phyloP scores from a whole-genome alignment of 1,140 invertebrate genomes.

The Gonatopus flavifemur region DNA sequence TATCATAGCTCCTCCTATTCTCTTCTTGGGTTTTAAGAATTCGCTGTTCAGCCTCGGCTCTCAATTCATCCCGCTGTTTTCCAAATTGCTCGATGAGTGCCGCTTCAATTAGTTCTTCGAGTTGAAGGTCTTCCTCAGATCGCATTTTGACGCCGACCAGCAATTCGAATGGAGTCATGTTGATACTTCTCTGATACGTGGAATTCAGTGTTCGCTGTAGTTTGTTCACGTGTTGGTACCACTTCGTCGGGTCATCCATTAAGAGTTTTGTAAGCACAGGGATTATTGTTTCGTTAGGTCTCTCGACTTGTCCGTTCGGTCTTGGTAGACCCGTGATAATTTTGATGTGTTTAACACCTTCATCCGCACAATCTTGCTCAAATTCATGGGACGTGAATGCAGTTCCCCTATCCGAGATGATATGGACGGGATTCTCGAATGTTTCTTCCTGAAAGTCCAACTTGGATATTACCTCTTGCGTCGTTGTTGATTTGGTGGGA shows the following conservation, averaged over 20 bases:
- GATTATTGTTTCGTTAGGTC: no score
- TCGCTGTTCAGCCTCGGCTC: not conserved
- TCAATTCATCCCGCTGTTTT: not conserved
- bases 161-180: not conserved
- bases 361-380: not conserved
- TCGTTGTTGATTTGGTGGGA: not conserved
- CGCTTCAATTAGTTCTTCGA: not conserved
- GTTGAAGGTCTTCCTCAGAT: not conserved
- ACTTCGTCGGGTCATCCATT: not conserved
- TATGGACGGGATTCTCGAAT: not conserved
- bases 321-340: not conserved
- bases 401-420: not conserved
- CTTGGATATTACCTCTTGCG: not conserved
- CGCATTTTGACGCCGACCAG: not conserved
- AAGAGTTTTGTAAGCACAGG: conserved; percentile 1
- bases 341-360: not conserved
- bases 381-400: not conserved
- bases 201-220: conserved; percentile 2
- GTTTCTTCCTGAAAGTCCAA: not conserved
- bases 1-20: not conserved
- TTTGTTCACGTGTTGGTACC: not conserved
- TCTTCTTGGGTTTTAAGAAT: not conserved
- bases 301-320: not conserved
- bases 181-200: not conserved
- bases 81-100: not conserved